Base-by-base conservation (phyloP, 2,113 vertebrate genomes). In the Ibidorhyncha struthersii region DNA sequence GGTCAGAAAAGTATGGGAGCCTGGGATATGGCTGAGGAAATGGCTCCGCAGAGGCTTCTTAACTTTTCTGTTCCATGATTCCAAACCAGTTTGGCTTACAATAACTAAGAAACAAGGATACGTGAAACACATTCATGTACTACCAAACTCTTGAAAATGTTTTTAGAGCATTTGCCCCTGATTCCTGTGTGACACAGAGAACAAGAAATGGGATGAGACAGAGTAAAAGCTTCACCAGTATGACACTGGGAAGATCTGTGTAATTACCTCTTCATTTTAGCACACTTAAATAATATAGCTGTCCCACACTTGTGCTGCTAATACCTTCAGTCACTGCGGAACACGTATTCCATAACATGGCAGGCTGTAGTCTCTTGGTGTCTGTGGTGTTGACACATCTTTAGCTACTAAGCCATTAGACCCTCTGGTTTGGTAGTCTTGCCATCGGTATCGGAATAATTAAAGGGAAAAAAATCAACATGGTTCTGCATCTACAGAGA, bases 21-120 rank as follows among this genome's bases (percentile, higher is more conserved):
- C 49, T 62, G 45, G 55, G 11, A 76, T 55, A 45, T 0, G 1
- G 29, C 58, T 69, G 36, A 89, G 40, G 38, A 85, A 76, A 50
- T 0, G 0, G 12, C 21, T 87, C 34, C 59, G 73, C 1, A 0
- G 55, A 73, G 20, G 7, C 62, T 85, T 81, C 84, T 66, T 27
- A 38, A 12, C 77, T 83, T 90, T 95, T 87, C 16, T 20, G 30
- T 55, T 77, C 32, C 10, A 27, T 49, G 36, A 67, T 87, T 59
- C 66, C 78, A 89, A 81, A 71, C 14, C 40, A 93, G n/a, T 80
- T 66, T 87, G 66, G 20, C 25, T 91, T 78, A 79, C 13, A 53
- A 50, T 40, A 77, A 45, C 26, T 38, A 53, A 87, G 49, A 63
- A 40, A 19, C 23, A 72, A 53, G 14, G 34, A 36, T 34, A 59